Evolutionary conservation across 1,140 invertebrate species (phyloP).

Genomic region (Reticulitermes speratus): DNA sequence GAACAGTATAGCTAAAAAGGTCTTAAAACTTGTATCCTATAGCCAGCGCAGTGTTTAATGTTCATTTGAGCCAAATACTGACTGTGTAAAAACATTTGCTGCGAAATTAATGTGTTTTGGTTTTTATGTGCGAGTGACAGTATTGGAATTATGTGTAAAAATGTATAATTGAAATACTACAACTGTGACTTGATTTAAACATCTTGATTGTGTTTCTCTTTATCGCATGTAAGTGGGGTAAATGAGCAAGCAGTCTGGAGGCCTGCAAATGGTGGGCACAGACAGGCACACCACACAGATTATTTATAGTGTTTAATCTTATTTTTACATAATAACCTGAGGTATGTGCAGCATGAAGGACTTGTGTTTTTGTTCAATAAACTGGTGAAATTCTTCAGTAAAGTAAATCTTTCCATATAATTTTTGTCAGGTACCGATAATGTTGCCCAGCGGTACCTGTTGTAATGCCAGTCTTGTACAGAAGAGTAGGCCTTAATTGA

Average conservation of each 20-base stretch:
- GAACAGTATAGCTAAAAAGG: constrained; percentile 11
- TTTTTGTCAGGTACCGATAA: constrained; percentile 28
- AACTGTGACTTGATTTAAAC: constrained; percentile 15
- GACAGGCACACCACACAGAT: not conserved
- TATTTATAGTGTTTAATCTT: constrained; percentile 29
- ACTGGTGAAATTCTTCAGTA: constrained; percentile 12
- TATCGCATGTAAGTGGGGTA: not conserved
- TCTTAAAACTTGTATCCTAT: constrained; percentile 20
- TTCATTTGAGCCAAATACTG: constrained; percentile 17
- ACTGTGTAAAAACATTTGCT: constrained; percentile 21
- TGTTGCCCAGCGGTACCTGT: constrained; percentile 16
- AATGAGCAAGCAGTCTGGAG: not conserved
- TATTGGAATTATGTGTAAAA: constrained; percentile 20
- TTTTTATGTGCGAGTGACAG: constrained; percentile 21
- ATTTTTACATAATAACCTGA: constrained; percentile 30
- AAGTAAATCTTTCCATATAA: not conserved
- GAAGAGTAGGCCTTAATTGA: constrained; percentile 24
- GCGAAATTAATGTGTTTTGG: constrained; percentile 24
- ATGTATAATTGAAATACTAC: not conserved
- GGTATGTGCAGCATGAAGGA: constrained; percentile 26
- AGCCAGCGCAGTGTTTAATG: constrained; percentile 21
- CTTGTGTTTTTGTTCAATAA: constrained; percentile 27
- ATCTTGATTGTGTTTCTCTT: not conserved
- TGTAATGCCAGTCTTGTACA: constrained; percentile 25
- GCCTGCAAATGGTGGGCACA: not conserved